Evolutionary conservation across 2,888 invertebrate species (phyloP).

Genomic region (Chaetoderma sp.): DNA sequence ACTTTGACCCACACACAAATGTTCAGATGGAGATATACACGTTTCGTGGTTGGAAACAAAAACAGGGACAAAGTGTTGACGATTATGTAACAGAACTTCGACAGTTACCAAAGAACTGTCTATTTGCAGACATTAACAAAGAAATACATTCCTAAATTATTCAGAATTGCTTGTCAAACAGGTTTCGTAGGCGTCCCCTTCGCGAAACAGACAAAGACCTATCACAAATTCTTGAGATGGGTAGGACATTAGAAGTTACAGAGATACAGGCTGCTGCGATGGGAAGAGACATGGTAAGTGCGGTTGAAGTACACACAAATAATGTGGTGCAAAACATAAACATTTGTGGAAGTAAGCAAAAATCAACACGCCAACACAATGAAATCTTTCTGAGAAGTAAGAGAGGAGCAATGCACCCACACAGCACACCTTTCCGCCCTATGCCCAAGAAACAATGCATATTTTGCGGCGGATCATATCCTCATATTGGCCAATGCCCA

Average conservation of each 20-base stretch:
- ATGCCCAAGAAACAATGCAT: slow-evolving; percentile 14
- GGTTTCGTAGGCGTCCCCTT: slow-evolving; percentile 32
- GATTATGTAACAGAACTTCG: slow-evolving; percentile 38
- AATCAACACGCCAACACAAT: too few relatives aligned
- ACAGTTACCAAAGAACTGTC: slow-evolving; percentile 29
- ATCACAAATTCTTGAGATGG: background rate
- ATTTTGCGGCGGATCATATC: slow-evolving; percentile 27
- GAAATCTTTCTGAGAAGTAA: too few relatives aligned
- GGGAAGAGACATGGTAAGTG: slow-evolving; percentile 17
- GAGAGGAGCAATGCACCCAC: too few relatives aligned
- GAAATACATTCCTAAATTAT: slow-evolving; percentile 36
- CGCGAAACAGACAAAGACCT: slow-evolving; percentile 25
- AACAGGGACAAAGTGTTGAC: slow-evolving; percentile 29
- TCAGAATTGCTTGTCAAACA: slow-evolving; percentile 36
- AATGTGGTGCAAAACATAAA: too few relatives aligned
- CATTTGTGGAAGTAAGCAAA: too few relatives aligned
- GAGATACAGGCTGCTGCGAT: slow-evolving; percentile 33
- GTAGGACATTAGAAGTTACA: slow-evolving; percentile 24
- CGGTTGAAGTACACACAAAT: too few relatives aligned
- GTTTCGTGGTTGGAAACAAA: slow-evolving; percentile 34
- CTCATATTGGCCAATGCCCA: slow-evolving; percentile 12
- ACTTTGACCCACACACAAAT: background rate
- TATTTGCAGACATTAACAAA: slow-evolving; percentile 25
- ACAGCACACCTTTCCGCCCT: too few relatives aligned
- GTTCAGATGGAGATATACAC: slow-evolving; percentile 36